A percentile compares a stretch with the other conserved stretches of the same genome.
phyloP scores from a whole-genome alignment of 2,797 vertebrate species.

The Falco novaeseelandiae region DNA sequence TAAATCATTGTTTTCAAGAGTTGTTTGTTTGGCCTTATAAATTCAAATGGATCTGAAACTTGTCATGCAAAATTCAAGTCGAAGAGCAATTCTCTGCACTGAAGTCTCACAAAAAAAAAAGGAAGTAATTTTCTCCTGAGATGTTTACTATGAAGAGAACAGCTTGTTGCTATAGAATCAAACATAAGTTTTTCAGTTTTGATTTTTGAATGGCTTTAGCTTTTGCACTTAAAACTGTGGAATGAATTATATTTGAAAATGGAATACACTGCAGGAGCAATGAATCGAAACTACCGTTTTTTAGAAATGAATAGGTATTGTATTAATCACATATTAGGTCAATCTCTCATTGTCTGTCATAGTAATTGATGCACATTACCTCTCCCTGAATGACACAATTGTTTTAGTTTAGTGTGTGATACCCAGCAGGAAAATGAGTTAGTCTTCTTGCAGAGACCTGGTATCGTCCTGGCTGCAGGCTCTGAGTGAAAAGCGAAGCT shows the following conservation, averaged over 20 bases:
- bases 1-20: not conserved
- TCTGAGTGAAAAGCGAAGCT: not conserved
- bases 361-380: not conserved
- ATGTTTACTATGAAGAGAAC: not conserved
- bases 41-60: not conserved
- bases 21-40: slow-evolving; percentile 13
- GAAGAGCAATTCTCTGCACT: not conserved
- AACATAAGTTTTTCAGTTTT: slow-evolving; percentile 27
- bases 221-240: not conserved
- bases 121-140: not conserved
- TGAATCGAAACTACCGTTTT: not conserved
- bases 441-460: not conserved
- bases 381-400: not conserved
- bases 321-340: not conserved
- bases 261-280: not conserved
- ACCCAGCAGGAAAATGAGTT: not conserved
- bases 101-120: not conserved
- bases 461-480: not conserved
- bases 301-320: not conserved
- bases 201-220: slow-evolving; percentile 50
- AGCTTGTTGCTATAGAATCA: slow-evolving; percentile 10
- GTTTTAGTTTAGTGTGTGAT: not conserved
- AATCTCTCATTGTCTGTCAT: not conserved
- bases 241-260: not conserved
- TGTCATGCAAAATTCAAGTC: not conserved